phyloP scores from a whole-genome alignment of 2,888 invertebrate species.

The Stenotaenia linearis region DNA sequence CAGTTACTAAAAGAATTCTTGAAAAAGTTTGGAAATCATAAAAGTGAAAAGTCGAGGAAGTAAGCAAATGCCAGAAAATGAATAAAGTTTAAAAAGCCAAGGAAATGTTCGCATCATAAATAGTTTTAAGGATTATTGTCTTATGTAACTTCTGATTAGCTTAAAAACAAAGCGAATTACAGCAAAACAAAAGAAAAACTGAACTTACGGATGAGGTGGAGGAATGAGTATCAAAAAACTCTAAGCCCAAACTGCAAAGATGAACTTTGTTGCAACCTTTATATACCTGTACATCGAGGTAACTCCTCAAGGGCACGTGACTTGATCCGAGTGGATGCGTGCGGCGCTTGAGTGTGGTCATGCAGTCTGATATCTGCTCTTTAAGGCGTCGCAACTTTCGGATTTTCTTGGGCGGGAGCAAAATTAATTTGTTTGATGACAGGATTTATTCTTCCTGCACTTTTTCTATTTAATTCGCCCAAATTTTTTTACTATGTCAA shows the following conservation, averaged over 20 bases:
- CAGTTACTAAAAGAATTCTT: neutral
- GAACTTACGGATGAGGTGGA: neutral
- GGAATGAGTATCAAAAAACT: neutral
- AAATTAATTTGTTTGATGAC: conserved; percentile 16
- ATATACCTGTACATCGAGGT: neutral
- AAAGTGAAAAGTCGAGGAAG: neutral
- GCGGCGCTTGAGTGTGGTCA: neutral
- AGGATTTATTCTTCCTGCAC: conserved; percentile 1
- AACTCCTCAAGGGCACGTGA: conserved; percentile 1
- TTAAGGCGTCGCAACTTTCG: neutral
- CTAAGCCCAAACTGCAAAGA: neutral
- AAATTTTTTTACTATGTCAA: neutral
- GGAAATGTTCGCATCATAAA: too few relatives aligned
- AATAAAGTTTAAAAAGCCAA: neutral
- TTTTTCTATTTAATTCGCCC: neutral
- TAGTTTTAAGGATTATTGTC: too few relatives aligned
- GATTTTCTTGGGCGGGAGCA: neutral
- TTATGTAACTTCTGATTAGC: too few relatives aligned
- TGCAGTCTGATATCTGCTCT: conserved; percentile 1
- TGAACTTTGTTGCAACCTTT: neutral
- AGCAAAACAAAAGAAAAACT: neutral
- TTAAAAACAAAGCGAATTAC: too few relatives aligned
- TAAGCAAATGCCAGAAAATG: neutral
- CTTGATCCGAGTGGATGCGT: neutral
- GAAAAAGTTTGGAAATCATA: neutral